phyloP scores from a whole-genome alignment of 2,797 vertebrate genomes.

The Varecia variegata region DNA sequence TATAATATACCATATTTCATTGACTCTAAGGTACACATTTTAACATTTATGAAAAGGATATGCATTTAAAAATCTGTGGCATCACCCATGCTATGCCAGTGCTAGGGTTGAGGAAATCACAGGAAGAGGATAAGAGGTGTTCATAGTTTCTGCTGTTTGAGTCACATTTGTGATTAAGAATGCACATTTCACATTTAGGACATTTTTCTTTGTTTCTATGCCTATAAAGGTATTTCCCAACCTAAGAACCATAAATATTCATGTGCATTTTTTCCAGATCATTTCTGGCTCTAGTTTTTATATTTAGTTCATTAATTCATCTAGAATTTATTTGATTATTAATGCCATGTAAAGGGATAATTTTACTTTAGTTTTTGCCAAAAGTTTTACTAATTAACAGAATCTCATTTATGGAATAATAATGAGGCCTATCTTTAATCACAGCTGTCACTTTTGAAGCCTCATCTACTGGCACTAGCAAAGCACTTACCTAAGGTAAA shows the following conservation, averaged over 20 bases:
- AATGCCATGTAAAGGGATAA: background rate
- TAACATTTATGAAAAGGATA: background rate
- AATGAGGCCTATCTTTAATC: background rate
- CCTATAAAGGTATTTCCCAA: background rate
- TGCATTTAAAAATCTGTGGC: background rate
- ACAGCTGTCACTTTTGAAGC: background rate
- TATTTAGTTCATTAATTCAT: background rate
- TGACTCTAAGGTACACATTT: background rate
- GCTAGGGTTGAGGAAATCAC: background rate
- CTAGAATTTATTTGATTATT: background rate
- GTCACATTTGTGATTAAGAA: background rate
- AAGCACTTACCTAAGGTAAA: background rate
- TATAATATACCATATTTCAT: background rate
- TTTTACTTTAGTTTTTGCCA: slow-evolving; percentile 10
- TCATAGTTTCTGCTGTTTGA: background rate
- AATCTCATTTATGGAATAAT: background rate
- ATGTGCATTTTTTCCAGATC: background rate
- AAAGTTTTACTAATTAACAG: background rate
- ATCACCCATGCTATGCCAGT: background rate
- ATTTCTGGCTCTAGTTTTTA: background rate
- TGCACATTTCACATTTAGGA: background rate
- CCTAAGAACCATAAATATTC: background rate
- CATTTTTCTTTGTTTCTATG: background rate
- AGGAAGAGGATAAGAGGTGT: background rate
- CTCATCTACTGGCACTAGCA: background rate